These are phyloP conservation scores for Acomys russatus DNA, from an alignment of 2,797 vertebrate species.

Conservation along the genomic window DNA sequence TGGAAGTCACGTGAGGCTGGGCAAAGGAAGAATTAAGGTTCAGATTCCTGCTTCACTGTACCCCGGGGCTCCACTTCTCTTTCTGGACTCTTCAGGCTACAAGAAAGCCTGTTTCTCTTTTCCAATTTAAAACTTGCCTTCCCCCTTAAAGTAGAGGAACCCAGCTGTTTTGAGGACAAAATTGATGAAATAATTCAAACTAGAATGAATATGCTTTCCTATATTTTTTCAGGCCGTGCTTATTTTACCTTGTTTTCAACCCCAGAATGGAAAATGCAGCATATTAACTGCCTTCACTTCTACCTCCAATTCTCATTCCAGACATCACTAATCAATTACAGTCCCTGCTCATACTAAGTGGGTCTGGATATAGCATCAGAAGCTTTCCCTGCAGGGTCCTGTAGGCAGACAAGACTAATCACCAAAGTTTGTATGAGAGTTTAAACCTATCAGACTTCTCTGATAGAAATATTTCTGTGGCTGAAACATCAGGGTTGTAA, in stretches of 20 bases:
- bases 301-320: slow-evolving; percentile 11
- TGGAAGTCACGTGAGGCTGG: no score
- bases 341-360: not conserved
- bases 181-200: slow-evolving; percentile 22
- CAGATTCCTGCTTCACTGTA: not conserved
- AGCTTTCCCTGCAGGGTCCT: not conserved
- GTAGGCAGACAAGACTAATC: slow-evolving; percentile 7
- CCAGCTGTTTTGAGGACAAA: slow-evolving; percentile 9
- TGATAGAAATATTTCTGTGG: slow-evolving; percentile 9
- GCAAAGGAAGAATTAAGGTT: not conserved
- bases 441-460: not conserved
- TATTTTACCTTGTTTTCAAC: slow-evolving; percentile 35
- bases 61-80: not conserved
- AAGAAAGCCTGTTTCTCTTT: slow-evolving; percentile 7
- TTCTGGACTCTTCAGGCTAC: not conserved
- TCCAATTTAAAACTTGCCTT: slow-evolving; percentile 16
- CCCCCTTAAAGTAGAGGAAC: not conserved
- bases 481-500: not conserved
- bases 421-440: not conserved
- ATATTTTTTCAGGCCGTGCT: not conserved
- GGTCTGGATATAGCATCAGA: slow-evolving; percentile 2
- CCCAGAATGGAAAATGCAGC: not conserved
- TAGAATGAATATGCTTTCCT: slow-evolving; percentile 6
- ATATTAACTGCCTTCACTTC: slow-evolving; percentile 2
- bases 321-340: not conserved